Evolutionary conservation across 2,113 vertebrate species (phyloP), one percentile per base, ranked within the genome.

Genomic region (Prinia subflava): DNA sequence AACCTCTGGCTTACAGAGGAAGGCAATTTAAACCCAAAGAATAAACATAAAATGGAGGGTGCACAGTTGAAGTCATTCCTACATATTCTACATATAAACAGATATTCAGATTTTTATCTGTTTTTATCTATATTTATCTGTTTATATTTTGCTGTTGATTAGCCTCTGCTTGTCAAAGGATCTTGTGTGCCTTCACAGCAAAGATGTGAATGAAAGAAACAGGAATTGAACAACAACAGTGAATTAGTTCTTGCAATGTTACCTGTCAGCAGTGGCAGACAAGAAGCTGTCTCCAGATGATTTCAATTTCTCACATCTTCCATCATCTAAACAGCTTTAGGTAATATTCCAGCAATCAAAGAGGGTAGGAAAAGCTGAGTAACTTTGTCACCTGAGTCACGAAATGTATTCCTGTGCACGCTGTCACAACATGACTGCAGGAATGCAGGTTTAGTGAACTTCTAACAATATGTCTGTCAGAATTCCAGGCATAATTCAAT

Each of bases 21-120:
- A 69, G 39, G 75, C 53, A 93, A 75, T 90, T 94, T 75, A 87
- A 97, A 92, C 74, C 90, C 60, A 6, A 41, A 83, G 92, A 94
- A 74, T 87, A 96, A 96, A 78, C 71, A 92, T 19, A 20, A 83
- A 92, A 63, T 76, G 65, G 74, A 81, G 74, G 70, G 67, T 0
- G 10, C 12, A 35, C 21, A 42, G 56, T 18, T 85, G 87, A 92
- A 78, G n/a, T 82, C 65, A 85, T 67, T 71, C 79, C 68, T 74
- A 9, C 0, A 0, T 57, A 27, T 67, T 83, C 47, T n/a, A n/a
- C n/a, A n/a, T n/a, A n/a, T n/a, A n/a, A n/a, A n/a, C n/a, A n/a
- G n/a, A n/a, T n/a, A n/a, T n/a, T n/a, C n/a, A n/a, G n/a, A n/a
- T n/a, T n/a, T n/a, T n/a, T n/a, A n/a, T n/a, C n/a, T n/a, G n/a